phyloP scores from a whole-genome alignment of 2,113 vertebrate genomes.

The Cygnus atratus region DNA sequence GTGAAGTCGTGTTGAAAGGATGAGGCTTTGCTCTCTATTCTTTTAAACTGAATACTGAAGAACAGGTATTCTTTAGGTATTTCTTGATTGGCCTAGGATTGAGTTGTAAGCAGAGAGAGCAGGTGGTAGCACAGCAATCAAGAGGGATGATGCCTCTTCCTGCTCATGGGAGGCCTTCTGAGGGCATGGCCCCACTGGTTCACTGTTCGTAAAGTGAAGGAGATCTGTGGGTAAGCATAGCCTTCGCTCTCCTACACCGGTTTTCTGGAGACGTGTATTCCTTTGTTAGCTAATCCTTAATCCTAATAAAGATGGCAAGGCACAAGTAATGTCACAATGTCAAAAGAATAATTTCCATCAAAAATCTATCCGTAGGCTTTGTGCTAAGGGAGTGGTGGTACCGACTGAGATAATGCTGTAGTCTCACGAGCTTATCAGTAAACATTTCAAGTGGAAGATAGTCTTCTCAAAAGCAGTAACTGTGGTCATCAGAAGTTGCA shows the following conservation, averaged over 20 bases:
- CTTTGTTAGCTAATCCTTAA: not conserved
- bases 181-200: not conserved
- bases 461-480: not conserved
- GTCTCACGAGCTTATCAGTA: not conserved
- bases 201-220: not conserved
- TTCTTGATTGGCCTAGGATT: not conserved
- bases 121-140: not conserved
- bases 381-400: not conserved
- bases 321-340: not conserved
- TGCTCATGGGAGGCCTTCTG: not conserved
- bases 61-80: not conserved
- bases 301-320: not conserved
- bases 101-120: not conserved
- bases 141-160: not conserved
- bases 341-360: not conserved
- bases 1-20: not conserved
- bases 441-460: not conserved
- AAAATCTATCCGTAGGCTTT: not conserved
- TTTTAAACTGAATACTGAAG: not conserved
- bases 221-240: not conserved
- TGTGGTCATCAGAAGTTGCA: not conserved
- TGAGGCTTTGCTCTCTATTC: not conserved
- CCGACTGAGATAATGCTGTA: accelerated
- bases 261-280: not conserved
- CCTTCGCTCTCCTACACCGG: not conserved